These are phyloP conservation scores for Notothenia rossii DNA, from an alignment of 2,113 vertebrate species.

Conservation along the genomic window DNA sequence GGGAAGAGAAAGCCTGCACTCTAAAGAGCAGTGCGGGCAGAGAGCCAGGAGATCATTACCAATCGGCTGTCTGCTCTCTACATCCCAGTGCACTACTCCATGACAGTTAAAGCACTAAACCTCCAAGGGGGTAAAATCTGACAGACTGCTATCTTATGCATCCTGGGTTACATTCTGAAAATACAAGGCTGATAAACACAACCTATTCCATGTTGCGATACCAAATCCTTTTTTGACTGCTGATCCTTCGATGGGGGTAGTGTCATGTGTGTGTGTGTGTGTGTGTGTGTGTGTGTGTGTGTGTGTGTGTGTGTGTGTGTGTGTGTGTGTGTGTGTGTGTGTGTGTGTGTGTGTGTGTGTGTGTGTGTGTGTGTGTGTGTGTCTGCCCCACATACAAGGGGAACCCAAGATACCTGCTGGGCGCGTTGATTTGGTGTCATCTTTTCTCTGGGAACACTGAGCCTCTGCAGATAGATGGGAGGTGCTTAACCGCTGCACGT, in stretches of 20 bases:
- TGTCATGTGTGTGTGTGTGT: background rate
- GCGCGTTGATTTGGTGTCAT: slow-evolving; percentile 57
- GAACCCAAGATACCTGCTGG: slow-evolving; percentile 76
- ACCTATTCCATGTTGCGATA: slow-evolving; percentile 27
- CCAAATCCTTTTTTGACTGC: slow-evolving; percentile 62
- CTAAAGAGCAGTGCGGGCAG: slow-evolving; percentile 74
- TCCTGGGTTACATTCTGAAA: slow-evolving; percentile 47
- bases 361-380: background rate
- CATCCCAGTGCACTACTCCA: slow-evolving; percentile 65
- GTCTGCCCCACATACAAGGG: background rate
- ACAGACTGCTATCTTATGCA: slow-evolving; percentile 43
- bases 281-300: too few relatives aligned
- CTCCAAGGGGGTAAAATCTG: slow-evolving; percentile 42
- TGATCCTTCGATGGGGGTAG: slow-evolving; percentile 41
- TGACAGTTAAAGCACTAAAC: slow-evolving; percentile 74
- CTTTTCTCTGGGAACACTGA: slow-evolving; percentile 59
- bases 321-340: too few relatives aligned
- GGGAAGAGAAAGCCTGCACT: slow-evolving; percentile 64
- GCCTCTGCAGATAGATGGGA: slow-evolving; percentile 64
- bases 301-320: too few relatives aligned
- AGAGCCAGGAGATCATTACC: slow-evolving; percentile 78
- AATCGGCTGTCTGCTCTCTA: slow-evolving; percentile 70
- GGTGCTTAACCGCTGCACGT: slow-evolving; percentile 63
- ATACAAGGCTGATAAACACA: slow-evolving; percentile 34
- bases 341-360: too few relatives aligned